Percentiles rank a stretch among this genome's conserved stretches.
Conservation (phyloP, 2,888 invertebrate species). For the Dione juno region DNA sequence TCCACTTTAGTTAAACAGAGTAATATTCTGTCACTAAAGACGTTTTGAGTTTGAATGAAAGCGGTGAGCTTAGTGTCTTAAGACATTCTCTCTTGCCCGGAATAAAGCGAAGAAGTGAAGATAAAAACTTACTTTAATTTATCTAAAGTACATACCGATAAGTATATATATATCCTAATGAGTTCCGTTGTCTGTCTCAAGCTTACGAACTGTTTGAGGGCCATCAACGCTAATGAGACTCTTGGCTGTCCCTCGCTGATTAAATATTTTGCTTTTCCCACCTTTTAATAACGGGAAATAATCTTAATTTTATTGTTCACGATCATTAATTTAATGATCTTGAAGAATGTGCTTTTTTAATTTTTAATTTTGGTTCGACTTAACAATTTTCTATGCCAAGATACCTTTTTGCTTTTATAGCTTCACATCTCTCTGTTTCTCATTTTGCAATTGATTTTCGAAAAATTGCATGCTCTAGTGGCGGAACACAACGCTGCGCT, state of each 20-base stretch:
- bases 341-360: constrained; percentile 21
- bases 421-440: too few species aligned
- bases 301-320: constrained; percentile 44
- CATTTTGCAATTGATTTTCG: too few species aligned
- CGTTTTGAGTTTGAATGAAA: too few species aligned
- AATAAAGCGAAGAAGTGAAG: too few species aligned
- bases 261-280: constrained; percentile 69
- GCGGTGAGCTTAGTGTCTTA: too few species aligned
- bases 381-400: too few species aligned
- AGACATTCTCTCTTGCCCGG: too few species aligned
- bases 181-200: constrained; percentile 52
- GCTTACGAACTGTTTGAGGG: constrained; percentile 58
- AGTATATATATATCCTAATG: constrained; percentile 48
- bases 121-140: not conserved
- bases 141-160: constrained; percentile 38
- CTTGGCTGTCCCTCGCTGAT: constrained; percentile 61
- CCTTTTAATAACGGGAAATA: constrained; percentile 52
- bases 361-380: not conserved
- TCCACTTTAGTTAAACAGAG: too few species aligned
- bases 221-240: constrained; percentile 72
- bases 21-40: too few species aligned
- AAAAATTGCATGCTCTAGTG: too few species aligned
- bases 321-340: constrained; percentile 32
- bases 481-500: too few species aligned
- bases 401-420: not conserved